These are phyloP conservation scores for Homarus gammarus DNA, from an alignment of 2,888 invertebrate species.

Conservation along the genomic window DNA sequence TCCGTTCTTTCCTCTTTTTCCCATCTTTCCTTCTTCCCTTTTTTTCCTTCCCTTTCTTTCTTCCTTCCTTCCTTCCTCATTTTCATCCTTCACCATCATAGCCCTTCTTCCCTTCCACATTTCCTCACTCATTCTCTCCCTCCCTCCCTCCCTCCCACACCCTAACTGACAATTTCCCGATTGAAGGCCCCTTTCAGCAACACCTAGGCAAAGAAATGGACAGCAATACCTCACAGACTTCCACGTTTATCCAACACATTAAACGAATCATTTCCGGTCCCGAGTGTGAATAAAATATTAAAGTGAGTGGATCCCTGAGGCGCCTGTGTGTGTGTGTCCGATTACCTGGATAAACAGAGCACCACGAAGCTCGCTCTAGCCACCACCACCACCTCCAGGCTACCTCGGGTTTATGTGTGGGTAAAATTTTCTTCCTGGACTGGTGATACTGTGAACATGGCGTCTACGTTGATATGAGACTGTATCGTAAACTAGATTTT, in stretches of 20 bases:
- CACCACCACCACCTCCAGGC: too few species aligned
- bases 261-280: background rate
- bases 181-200: background rate
- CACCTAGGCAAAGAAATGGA: background rate
- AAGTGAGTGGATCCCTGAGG: background rate
- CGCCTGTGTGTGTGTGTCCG: background rate
- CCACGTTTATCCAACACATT: background rate
- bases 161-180: background rate
- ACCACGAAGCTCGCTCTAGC: background rate
- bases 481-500: too few species aligned
- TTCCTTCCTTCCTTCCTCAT: background rate
- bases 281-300: background rate
- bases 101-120: background rate
- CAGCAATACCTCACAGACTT: background rate
- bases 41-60: background rate
- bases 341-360: background rate
- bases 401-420: too few species aligned
- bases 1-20: background rate
- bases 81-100: background rate
- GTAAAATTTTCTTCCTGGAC: too few species aligned
- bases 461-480: too few species aligned
- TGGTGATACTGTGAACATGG: too few species aligned
- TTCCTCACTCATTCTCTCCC: background rate
- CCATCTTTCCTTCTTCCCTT: background rate
- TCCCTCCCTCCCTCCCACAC: background rate